phyloP scores from a whole-genome alignment of 1,140 invertebrate genomes.

The Heliothis subflexa region DNA sequence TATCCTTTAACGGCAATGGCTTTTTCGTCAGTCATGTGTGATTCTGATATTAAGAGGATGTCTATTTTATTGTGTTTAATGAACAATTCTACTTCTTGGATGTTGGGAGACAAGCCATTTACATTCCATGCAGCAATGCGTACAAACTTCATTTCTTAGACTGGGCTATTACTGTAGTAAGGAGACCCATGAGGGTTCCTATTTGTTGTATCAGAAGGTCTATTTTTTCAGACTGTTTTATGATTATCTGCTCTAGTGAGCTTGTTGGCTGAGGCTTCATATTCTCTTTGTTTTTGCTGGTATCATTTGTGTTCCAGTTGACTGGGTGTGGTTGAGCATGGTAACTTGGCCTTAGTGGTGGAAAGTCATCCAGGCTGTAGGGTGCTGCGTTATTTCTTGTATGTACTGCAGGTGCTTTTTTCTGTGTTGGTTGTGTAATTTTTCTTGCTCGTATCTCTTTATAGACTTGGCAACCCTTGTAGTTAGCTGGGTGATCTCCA shows the following conservation, averaged over 20 bases:
- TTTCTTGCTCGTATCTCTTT: conserved; percentile 15
- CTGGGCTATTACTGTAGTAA: background rate
- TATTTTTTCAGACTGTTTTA: conserved; percentile 30
- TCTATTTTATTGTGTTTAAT: conserved; percentile 8
- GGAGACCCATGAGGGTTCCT: background rate
- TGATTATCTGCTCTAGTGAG: background rate
- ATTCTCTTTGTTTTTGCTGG: too few relatives aligned
- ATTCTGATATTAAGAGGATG: background rate
- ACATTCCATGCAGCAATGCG: conserved; percentile 17
- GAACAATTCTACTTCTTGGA: background rate
- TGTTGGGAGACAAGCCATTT: conserved; percentile 14
- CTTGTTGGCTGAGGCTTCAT: conserved; percentile 5
- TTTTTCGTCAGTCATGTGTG: background rate
- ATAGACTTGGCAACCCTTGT: conserved; percentile 29
- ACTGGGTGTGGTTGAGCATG: background rate
- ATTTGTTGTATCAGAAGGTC: conserved; percentile 18
- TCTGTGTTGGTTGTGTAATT: background rate
- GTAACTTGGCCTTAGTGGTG: background rate
- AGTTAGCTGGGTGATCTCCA: background rate
- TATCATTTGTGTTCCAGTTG: background rate
- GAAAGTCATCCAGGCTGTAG: background rate
- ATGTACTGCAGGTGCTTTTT: background rate
- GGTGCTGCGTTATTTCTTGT: background rate
- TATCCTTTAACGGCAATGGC: background rate
- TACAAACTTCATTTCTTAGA: conserved; percentile 15